Base-by-base conservation (phyloP, 2,797 vertebrate species). In the Lagocephalus sceleratus region DNA sequence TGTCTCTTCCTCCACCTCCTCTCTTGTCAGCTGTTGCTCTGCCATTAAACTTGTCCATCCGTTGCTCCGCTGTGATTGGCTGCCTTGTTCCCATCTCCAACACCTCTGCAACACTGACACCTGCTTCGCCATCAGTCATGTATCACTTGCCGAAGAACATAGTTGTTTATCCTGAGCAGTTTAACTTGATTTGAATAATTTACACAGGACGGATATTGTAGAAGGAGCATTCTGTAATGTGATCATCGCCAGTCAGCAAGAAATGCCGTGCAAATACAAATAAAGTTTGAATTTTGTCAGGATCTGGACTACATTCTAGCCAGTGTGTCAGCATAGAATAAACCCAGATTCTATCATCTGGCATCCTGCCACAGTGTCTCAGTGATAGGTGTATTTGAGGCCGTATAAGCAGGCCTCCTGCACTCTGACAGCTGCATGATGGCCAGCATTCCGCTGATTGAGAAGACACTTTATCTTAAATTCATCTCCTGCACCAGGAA, bases 391-490 rank as follows among this genome's bases (percentile, higher is more conserved):
- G 12, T 35, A 10, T 29, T 29, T 29, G 26, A 2, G 26, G n/a
- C n/a, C n/a, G n/a, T n/a, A n/a, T n/a, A n/a, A n/a, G n/a, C n/a
- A n/a, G n/a, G 26, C 26, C 26, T 20, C 12, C 23, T 51, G 6
- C 49, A 17, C 51, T 17, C 26, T 29, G 45, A 73, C 60, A 63
- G 42, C 65, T 47, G 57, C 64, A 51, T 52, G 61, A 43, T 46
- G 10, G 20, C 46, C 49, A 40, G 17, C 8, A 43, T 66, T 69
- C 54, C 39, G 9, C 32, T 72, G 79, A 83, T 68, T 66, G 80
- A 83, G 68, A 71, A 58, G 51, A 49, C 1, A 23, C 68, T 79
- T 82, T 88, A 85, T 88, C 84, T 82, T 66, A 76, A 82, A 81
- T 73, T 82, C 51, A 78, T 83, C 78, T 82, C 49, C 67, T 6